Evolutionary conservation across 2,888 invertebrate species (phyloP).

Genomic region (Orchesella flavescens): DNA sequence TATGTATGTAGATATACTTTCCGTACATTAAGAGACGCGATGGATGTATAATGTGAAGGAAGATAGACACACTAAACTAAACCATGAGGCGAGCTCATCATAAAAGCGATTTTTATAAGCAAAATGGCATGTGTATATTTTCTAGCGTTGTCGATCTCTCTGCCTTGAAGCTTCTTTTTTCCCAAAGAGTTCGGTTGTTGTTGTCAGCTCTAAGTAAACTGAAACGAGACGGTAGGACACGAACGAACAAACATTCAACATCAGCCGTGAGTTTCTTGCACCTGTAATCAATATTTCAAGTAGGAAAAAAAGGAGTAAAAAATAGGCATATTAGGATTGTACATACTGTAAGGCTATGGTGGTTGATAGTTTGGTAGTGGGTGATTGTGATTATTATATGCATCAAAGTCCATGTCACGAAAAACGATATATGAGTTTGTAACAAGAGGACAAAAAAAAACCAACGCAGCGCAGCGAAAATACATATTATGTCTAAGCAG

Average conservation of each 20-base stretch:
- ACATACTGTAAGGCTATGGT: no score
- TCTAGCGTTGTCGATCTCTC: constrained; percentile 15
- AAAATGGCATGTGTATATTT: neutral
- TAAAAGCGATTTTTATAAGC: neutral
- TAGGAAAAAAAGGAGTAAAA: constrained; percentile 1
- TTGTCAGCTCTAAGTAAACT: constrained; percentile 33
- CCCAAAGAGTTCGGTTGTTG: constrained; percentile 24
- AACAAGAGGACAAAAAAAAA: no score
- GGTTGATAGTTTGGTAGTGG: constrained; percentile 14
- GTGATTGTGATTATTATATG: no score
- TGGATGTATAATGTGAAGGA: no score
- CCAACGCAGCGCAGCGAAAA: neutral
- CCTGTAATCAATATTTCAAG: constrained; percentile 56
- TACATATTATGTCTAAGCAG: neutral
- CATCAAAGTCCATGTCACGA: constrained; percentile 46
- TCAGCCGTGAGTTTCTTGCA: constrained; percentile 50
- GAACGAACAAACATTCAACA: constrained; percentile 17
- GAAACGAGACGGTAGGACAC: constrained; percentile 34
- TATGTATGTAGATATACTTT: no score
- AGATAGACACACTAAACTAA: no score
- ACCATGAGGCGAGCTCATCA: no score
- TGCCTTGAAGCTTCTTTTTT: neutral
- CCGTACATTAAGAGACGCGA: no score
- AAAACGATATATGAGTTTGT: neutral
- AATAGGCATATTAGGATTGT: no score